Conservation (phyloP, 2,888 invertebrate species). For the Itoplectis maculator region DNA sequence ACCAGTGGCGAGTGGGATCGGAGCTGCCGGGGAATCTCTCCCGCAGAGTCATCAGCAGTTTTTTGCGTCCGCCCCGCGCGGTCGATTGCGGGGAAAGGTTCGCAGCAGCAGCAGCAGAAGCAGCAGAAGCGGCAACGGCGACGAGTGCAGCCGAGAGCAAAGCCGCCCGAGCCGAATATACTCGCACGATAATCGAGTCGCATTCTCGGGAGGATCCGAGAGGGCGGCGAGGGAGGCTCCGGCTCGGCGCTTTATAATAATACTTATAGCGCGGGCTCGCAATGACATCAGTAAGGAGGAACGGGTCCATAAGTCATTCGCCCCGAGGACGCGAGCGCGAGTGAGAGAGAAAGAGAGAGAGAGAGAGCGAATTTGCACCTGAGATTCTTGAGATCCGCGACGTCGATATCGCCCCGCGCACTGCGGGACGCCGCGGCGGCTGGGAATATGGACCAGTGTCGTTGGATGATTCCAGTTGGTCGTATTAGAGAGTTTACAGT, state of each 20-base stretch:
- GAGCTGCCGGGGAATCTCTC: conserved; percentile 51
- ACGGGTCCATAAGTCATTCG: conserved; percentile 80
- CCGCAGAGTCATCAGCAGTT: conserved; percentile 54
- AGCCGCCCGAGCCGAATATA: conserved; percentile 48
- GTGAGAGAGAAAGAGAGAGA: conserved; percentile 47
- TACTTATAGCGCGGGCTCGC: conserved; percentile 79
- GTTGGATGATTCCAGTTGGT: background rate
- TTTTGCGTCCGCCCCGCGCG: conserved; percentile 30
- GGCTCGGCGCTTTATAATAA: conserved; percentile 46
- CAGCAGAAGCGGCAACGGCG: background rate
- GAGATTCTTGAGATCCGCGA: conserved; percentile 79
- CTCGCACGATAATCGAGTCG: conserved; percentile 76
- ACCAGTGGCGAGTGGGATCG: conserved; percentile 12
- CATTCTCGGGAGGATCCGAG: conserved; percentile 74
- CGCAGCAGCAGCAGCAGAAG: too few species aligned
- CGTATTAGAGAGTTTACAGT: too few species aligned
- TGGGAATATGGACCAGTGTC: conserved; percentile 10
- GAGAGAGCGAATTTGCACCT: conserved; percentile 71
- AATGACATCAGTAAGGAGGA: conserved; percentile 82
- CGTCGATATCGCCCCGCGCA: conserved; percentile 74
- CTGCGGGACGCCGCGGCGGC: conserved; percentile 53
- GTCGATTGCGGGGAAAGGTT: conserved; percentile 6
- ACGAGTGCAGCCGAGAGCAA: conserved; percentile 26
- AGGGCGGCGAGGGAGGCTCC: conserved; percentile 69
- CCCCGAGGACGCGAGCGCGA: conserved; percentile 22